Evolutionary conservation across 2,888 invertebrate genomes (phyloP).

Genomic region (Scrobipalpa atriplicella): DNA sequence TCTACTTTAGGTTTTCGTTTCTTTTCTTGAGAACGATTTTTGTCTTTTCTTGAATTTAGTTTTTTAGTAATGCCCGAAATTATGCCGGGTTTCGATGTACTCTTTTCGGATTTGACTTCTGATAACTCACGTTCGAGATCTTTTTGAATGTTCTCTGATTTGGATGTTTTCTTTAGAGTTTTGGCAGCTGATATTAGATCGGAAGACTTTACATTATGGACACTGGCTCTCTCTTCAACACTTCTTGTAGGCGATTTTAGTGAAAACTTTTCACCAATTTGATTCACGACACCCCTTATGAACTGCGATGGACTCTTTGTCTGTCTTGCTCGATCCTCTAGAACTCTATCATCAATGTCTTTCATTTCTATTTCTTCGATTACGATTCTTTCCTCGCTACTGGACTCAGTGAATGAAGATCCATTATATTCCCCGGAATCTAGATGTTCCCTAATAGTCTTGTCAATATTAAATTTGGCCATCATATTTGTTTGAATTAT

Average conservation of each 20-base stretch:
- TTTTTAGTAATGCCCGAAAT: slow-evolving; percentile 69
- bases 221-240: slow-evolving; percentile 55
- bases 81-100: slow-evolving; percentile 55
- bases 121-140: slow-evolving; percentile 33
- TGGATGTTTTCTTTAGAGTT: slow-evolving; percentile 53
- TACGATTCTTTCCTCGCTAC: slow-evolving; percentile 68
- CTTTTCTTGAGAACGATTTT: slow-evolving; percentile 49
- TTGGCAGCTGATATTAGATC: slow-evolving; percentile 63
- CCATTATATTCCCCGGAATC: slow-evolving; percentile 72
- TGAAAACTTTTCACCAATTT: slow-evolving; percentile 57
- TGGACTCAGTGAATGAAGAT: slow-evolving; percentile 70
- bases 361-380: slow-evolving; percentile 50
- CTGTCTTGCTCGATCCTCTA: slow-evolving; percentile 42
- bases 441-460: slow-evolving; percentile 67
- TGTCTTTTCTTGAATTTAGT: slow-evolving; percentile 67
- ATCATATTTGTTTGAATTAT: slow-evolving; percentile 73
- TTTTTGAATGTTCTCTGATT: slow-evolving; percentile 38
- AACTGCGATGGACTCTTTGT: slow-evolving; percentile 60
- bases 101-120: slow-evolving; percentile 45
- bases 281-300: slow-evolving; percentile 56
- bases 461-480: slow-evolving; percentile 73
- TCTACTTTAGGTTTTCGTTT: slow-evolving; percentile 66
- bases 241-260: slow-evolving; percentile 41
- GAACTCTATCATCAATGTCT: slow-evolving; percentile 37
- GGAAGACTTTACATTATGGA: slow-evolving; percentile 64